These are phyloP conservation scores for Carollia perspicillata DNA, from an alignment of 2,113 vertebrate genomes.

Conservation along the genomic window DNA sequence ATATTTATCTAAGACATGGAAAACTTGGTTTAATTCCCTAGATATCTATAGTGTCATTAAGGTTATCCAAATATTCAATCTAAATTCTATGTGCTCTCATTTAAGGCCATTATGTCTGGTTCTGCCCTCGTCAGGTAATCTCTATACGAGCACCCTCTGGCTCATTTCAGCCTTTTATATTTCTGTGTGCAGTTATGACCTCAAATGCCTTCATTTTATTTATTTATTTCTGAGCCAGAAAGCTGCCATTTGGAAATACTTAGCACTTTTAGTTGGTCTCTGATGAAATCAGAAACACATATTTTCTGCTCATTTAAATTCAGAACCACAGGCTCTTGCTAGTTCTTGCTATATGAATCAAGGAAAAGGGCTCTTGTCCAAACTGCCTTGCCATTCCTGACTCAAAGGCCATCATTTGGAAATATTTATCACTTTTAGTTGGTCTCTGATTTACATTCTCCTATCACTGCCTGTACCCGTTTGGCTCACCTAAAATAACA, in stretches of 20 bases:
- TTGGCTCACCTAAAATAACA: neutral
- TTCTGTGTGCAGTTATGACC: neutral
- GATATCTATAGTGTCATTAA: slow-evolving; percentile 12
- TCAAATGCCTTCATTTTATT: neutral
- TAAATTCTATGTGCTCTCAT: slow-evolving; percentile 27
- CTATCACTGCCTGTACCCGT: neutral
- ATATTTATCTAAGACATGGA: neutral
- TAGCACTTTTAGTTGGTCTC: slow-evolving; percentile 53
- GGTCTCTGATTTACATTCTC: neutral
- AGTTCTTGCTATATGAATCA: slow-evolving; percentile 21
- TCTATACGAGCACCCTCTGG: slow-evolving; percentile 19
- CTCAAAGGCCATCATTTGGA: slow-evolving; percentile 19
- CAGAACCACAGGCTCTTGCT: neutral
- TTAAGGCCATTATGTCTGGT: slow-evolving; percentile 31
- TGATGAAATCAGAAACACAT: slow-evolving; percentile 59
- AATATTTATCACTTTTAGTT: slow-evolving; percentile 56
- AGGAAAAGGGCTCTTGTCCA: neutral
- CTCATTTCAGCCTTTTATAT: neutral
- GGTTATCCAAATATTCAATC: slow-evolving; percentile 61
- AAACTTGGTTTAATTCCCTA: slow-evolving; percentile 22
- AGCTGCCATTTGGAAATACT: slow-evolving; percentile 35
- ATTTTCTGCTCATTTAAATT: slow-evolving; percentile 62
- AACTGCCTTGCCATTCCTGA: slow-evolving; percentile 20
- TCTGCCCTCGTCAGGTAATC: slow-evolving; percentile 31
- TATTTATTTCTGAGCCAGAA: slow-evolving; percentile 28